Conservation (phyloP, 2,113 vertebrate genomes). For the Hypanus sabinus region DNA sequence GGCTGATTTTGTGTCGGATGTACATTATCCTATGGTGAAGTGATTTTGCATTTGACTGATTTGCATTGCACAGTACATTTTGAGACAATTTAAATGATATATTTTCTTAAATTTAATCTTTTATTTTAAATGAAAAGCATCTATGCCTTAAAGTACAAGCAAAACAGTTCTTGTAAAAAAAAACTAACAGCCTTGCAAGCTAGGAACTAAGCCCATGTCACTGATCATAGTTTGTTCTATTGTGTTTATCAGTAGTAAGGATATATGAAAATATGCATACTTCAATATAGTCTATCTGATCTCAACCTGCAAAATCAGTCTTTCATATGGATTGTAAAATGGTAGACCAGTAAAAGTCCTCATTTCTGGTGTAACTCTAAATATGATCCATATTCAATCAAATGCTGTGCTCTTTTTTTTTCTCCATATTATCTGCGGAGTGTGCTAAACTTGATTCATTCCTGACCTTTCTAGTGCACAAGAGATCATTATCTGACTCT, state of each 20-base stretch:
- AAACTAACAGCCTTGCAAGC: not conserved
- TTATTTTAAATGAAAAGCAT: not conserved
- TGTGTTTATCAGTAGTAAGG: not conserved
- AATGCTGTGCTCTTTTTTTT: constrained; percentile 27
- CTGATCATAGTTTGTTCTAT: not conserved
- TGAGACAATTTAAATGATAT: not conserved
- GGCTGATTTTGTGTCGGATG: not conserved
- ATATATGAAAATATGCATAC: not conserved
- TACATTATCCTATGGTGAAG: not conserved
- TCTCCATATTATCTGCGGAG: constrained; percentile 31
- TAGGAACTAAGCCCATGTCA: not conserved
- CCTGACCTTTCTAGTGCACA: constrained; percentile 37
- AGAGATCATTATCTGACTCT: constrained; percentile 37
- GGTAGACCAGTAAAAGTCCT: not conserved
- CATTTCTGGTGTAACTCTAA: constrained; percentile 31
- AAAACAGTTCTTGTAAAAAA: not conserved
- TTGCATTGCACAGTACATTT: not conserved
- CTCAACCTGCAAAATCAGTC: not conserved
- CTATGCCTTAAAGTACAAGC: not conserved
- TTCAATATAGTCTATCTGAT: constrained; percentile 5
- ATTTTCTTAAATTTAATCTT: not conserved
- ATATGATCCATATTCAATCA: constrained; percentile 35
- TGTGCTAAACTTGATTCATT: constrained; percentile 37
- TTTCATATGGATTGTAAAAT: not conserved
- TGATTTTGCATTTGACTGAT: not conserved